A percentile compares a stretch with the other conserved stretches of the same genome.
Evolutionary conservation across 2,888 invertebrate species (phyloP).

Genomic region (Dynastes tityus): DNA sequence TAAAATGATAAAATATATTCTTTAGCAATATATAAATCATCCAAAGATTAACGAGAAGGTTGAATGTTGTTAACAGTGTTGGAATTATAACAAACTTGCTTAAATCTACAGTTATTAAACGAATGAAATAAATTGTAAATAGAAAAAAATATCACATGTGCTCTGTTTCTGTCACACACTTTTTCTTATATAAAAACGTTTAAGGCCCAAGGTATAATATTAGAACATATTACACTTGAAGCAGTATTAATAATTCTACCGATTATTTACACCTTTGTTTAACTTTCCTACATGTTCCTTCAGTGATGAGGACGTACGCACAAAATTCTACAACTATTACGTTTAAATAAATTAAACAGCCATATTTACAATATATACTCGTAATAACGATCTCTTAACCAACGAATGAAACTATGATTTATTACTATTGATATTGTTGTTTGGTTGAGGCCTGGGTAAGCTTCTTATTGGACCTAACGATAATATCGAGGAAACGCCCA

Average conservation of each 20-base stretch:
- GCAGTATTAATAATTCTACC: neutral
- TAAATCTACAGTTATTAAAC: neutral
- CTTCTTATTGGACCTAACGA: constrained; percentile 80
- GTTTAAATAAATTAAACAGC: constrained; percentile 24
- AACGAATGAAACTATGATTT: neutral
- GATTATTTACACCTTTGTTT: neutral
- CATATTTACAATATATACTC: constrained; percentile 10
- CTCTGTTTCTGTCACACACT: neutral
- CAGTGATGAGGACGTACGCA: neutral
- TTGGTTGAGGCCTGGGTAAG: constrained; percentile 60
- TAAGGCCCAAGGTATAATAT: neutral
- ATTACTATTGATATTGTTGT: constrained; percentile 41
- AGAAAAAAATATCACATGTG: constrained; percentile 8
- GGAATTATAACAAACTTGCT: too few relatives aligned
- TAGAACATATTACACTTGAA: constrained; percentile 15
- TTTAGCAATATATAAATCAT: too few relatives aligned
- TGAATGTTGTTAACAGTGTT: too few relatives aligned
- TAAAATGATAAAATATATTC: too few relatives aligned
- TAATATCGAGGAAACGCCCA: constrained; percentile 81
- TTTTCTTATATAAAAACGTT: neutral
- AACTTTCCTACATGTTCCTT: neutral
- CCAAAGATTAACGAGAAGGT: too few relatives aligned
- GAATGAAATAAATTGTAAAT: neutral
- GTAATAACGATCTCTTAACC: neutral
- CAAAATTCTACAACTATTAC: constrained; percentile 4